Evolutionary conservation across 2,888 invertebrate species (phyloP).

Genomic region (Eucera pruinosa): DNA sequence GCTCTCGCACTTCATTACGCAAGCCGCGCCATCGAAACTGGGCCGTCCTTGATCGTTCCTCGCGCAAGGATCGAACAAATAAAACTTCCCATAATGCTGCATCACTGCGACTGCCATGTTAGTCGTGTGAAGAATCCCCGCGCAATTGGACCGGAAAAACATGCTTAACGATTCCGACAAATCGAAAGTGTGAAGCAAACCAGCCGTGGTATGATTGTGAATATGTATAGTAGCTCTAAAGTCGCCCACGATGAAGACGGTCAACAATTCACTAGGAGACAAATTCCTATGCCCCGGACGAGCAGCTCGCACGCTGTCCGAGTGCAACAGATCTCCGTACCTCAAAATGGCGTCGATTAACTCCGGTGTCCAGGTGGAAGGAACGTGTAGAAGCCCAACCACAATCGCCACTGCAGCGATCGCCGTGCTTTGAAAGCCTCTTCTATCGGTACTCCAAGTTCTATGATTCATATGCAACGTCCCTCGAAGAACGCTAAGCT

Average conservation of each 20-base stretch:
- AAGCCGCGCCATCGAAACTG: conserved; percentile 73
- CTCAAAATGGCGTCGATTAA: conserved; percentile 87
- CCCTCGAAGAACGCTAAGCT: conserved; percentile 73
- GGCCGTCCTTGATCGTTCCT: conserved; percentile 81
- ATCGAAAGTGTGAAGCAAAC: conserved; percentile 74
- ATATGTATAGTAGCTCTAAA: conserved; percentile 73
- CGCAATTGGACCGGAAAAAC: conserved; percentile 87
- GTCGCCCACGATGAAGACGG: conserved; percentile 79
- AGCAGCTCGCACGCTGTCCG: conserved; percentile 75
- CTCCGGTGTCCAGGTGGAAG: conserved; percentile 86
- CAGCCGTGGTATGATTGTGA: conserved; percentile 74
- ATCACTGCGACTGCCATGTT: conserved; percentile 86
- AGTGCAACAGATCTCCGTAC: conserved; percentile 88
- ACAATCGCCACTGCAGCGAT: conserved; percentile 87
- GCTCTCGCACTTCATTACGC: conserved; percentile 75
- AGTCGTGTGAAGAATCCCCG: conserved; percentile 86
- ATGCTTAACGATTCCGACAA: conserved; percentile 83
- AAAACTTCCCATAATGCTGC: conserved; percentile 85
- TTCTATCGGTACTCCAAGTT: conserved; percentile 64
- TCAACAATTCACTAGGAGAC: conserved; percentile 76
- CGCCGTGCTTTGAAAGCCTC: conserved; percentile 85
- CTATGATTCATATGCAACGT: conserved; percentile 71
- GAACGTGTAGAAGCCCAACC: conserved; percentile 86
- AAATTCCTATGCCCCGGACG: conserved; percentile 74
- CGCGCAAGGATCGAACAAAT: conserved; percentile 87